Evolutionary conservation across 37 sponge, comb jelly and placozoan genomes (phyloP), one percentile per base, ranked within the genome.

Genomic region (Halichondria panicea): DNA sequence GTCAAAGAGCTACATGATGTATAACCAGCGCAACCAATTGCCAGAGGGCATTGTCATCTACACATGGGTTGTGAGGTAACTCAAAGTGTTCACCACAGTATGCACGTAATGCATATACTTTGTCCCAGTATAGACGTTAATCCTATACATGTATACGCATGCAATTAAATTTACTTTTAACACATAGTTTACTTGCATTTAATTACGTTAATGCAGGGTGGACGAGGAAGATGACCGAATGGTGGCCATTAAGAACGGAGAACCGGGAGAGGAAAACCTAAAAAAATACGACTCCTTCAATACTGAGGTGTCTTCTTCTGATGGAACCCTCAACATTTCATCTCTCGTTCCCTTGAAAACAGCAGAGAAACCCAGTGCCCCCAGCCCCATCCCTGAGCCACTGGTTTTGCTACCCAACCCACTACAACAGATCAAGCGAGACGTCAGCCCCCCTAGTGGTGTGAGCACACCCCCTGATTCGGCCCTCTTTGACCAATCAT

Each of bases 41-140:
- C 91, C 91, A 44, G 77, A 77, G 28, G 81, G 82, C 28, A 72
- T 90, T 32, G 75, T 71, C 54, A 75, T 90, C n/a, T 84, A 84
- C 64, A 82, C 86, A 18, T 90, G 91, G 91, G 75, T 90, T 12
- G 78, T 90, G 31, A 84, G 91, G 91, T 90, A 54, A 54, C 56
- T 18, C 13, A 48, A 18, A 48, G 13, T 48, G 52, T 48, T 48
- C 13, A 15, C 15, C 52, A 48, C 15, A 48, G 15, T 18, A 18
- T 15, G 15, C 52, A 18, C 52, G 15, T 22, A 3, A 6, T 5
- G 32, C 30, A 59, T 48, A 9, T 48, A 48, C 25, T 59, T 7
- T 7, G 8, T 59, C 8, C 22, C 27, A 59, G 60, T 59, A 22
- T 13, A 48, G 9, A 13, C 13, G 50, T 48, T 48, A 48, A 9